Evolutionary conservation across 92 coral and sea anemone species (phyloP).

Genomic region (Phenganax marumi): DNA sequence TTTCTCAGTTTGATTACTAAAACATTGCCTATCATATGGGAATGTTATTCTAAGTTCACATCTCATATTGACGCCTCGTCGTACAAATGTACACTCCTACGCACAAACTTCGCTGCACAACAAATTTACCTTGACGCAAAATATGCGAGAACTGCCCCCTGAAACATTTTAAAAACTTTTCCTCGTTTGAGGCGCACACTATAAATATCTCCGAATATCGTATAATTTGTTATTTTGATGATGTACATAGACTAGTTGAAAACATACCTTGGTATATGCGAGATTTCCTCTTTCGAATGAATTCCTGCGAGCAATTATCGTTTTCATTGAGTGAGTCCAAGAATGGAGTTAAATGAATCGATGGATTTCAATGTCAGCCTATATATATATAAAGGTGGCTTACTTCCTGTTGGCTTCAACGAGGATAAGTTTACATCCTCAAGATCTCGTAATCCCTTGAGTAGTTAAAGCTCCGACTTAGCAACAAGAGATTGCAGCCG

Average conservation of each 20-base stretch:
- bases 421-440: constrained; percentile 35
- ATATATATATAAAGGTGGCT: constrained; percentile 28
- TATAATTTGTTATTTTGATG: not conserved
- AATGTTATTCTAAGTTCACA: constrained; percentile 4
- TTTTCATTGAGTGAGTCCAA: not conserved
- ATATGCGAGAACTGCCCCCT: not conserved
- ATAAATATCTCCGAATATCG: not conserved
- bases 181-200: not conserved
- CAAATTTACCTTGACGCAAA: not conserved
- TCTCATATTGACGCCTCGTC: not conserved
- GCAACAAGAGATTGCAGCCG: not conserved
- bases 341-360: not conserved
- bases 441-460: constrained; percentile 11
- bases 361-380: not conserved
- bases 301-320: too few relatives aligned
- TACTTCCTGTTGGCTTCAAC: constrained; percentile 28
- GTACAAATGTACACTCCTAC: too few relatives aligned
- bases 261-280: not conserved
- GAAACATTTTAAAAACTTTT: not conserved
- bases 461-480: not conserved
- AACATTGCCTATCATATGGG: not conserved
- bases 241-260: too few relatives aligned
- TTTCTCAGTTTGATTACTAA: not conserved
- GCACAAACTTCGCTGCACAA: not conserved
- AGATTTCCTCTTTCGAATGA: too few relatives aligned